A percentile compares a stretch with the other conserved stretches of the same genome.
These are phyloP conservation scores for Oriolus oriolus DNA, from an alignment of 2,113 vertebrate genomes.

Conservation along the genomic window DNA sequence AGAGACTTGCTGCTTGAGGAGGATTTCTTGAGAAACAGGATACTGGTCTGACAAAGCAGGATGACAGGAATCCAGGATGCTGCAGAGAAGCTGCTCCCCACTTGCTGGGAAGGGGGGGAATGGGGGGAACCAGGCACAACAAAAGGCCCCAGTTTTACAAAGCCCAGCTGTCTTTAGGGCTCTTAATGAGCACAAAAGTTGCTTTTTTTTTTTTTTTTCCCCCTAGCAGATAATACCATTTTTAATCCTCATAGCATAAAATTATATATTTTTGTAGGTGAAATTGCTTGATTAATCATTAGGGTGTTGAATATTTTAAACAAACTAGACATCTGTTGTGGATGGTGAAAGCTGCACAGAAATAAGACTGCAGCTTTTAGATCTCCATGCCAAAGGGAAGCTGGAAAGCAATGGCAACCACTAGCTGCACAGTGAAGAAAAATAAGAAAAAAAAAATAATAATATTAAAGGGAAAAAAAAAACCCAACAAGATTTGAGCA, in stretches of 20 bases:
- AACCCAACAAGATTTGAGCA: neutral
- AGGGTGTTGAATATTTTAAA: slow-evolving; percentile 52
- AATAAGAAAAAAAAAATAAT: neutral
- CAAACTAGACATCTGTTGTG: slow-evolving; percentile 63
- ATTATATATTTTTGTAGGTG: slow-evolving; percentile 43
- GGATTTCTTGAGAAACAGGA: neutral
- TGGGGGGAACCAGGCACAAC: neutral
- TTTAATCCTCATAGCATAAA: neutral
- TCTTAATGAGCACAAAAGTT: neutral
- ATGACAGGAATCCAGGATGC: neutral
- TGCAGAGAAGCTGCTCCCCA: neutral
- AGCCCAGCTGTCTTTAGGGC: neutral
- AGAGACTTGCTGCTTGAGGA: neutral
- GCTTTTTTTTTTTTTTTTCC: neutral
- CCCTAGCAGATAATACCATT: neutral
- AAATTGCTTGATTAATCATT: slow-evolving; percentile 58
- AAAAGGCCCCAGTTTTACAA: neutral
- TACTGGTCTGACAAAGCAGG: neutral
- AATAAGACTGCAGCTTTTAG: slow-evolving; percentile 4
- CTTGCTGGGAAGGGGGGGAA: neutral
- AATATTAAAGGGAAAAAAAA: neutral
- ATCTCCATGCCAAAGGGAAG: slow-evolving; percentile 28
- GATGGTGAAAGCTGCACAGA: slow-evolving; percentile 33
- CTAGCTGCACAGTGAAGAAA: neutral
- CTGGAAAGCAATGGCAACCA: neutral